A percentile compares a stretch with the other conserved stretches of the same genome.
These are phyloP conservation scores for Silurus glanis DNA, from an alignment of 2,113 vertebrate species.

Conservation along the genomic window DNA sequence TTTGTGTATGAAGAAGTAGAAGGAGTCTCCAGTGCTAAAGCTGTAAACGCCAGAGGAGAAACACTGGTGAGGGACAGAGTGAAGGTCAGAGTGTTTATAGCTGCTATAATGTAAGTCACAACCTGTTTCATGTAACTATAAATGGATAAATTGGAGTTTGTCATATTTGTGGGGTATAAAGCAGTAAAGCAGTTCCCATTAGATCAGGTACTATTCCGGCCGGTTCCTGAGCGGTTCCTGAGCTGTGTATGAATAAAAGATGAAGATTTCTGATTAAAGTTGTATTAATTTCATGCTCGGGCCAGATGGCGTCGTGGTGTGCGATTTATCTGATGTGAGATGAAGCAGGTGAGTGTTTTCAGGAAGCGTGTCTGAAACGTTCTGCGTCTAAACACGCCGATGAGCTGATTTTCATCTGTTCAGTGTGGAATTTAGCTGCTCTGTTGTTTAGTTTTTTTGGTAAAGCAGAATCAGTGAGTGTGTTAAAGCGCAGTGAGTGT, in stretches of 20 bases:
- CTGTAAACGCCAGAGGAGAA: neutral
- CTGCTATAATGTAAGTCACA: neutral
- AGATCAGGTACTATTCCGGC: too few species aligned
- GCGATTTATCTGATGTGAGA: neutral
- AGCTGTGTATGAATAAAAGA: neutral
- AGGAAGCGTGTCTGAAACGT: slow-evolving; percentile 3
- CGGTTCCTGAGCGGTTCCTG: neutral
- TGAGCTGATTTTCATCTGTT: slow-evolving; percentile 4
- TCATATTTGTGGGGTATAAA: neutral
- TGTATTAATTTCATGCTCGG: neutral
- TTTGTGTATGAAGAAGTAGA: neutral
- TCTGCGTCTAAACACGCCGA: neutral
- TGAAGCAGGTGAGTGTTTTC: neutral
- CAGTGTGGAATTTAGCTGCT: neutral
- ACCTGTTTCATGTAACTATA: neutral
- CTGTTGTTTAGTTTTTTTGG: neutral
- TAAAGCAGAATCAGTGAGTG: neutral
- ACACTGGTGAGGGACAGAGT: neutral
- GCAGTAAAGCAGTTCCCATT: neutral
- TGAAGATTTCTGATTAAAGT: neutral
- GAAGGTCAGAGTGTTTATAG: neutral
- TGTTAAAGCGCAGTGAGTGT: neutral
- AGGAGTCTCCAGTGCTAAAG: neutral
- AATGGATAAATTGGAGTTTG: neutral
- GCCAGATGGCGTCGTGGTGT: slow-evolving; percentile 21